These are phyloP conservation scores for Theropithecus gelada DNA, from an alignment of 2,113 vertebrate genomes.

Conservation along the genomic window DNA sequence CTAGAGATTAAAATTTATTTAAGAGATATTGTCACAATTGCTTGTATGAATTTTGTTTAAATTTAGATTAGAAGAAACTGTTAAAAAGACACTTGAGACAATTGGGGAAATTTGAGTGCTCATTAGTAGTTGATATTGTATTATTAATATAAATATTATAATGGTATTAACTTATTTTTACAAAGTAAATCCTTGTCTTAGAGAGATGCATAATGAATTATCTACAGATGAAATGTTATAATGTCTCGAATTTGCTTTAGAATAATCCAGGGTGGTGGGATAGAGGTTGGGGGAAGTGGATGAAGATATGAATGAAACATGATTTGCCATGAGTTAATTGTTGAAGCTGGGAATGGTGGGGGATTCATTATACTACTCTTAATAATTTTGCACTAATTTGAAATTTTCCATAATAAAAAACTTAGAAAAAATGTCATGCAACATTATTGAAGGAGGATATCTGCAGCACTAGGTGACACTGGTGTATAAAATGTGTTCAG, in stretches of 20 bases:
- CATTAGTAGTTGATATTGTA: background rate
- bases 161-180: background rate
- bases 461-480: background rate
- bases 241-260: constrained; percentile 22
- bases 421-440: background rate
- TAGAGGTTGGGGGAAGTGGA: background rate
- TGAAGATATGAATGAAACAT: background rate
- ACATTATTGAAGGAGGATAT: background rate
- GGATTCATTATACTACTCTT: background rate
- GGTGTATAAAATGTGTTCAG: background rate
- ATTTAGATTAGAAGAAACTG: background rate
- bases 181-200: constrained; percentile 24
- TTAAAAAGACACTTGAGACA: background rate
- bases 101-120: background rate
- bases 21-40: background rate
- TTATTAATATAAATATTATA: constrained; percentile 6
- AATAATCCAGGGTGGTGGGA: background rate
- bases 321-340: background rate
- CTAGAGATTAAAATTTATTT: background rate
- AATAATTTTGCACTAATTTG: background rate
- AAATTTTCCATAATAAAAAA: background rate
- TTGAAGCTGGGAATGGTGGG: background rate
- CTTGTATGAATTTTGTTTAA: constrained; percentile 14
- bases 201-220: background rate
- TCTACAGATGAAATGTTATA: background rate